Percentiles rank a stretch among this genome's conserved stretches.
Evolutionary conservation across 2,888 invertebrate species (phyloP).

Genomic region (Gari tellinella): DNA sequence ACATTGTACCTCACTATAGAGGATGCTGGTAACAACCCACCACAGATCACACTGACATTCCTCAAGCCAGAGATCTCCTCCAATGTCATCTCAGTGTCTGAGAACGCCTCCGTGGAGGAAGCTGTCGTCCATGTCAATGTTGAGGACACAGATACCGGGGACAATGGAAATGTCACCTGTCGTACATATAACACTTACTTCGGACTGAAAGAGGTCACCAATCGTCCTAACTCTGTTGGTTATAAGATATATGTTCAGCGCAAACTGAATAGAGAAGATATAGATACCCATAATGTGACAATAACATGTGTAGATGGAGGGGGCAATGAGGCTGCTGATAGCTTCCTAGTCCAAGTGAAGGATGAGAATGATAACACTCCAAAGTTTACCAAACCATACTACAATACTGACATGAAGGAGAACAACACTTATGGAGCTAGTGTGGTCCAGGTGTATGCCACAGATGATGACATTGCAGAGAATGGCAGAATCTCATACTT

Average conservation of each 20-base stretch:
- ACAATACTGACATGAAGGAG: too few relatives aligned
- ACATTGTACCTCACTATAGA: slow-evolving; percentile 87
- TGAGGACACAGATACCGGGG: slow-evolving; percentile 75
- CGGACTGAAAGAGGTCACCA: slow-evolving; percentile 48
- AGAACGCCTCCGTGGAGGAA: slow-evolving; percentile 64
- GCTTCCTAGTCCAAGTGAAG: too few relatives aligned
- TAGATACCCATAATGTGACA: too few relatives aligned
- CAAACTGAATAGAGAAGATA: neutral
- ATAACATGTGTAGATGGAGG: too few relatives aligned
- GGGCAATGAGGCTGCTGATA: too few relatives aligned
- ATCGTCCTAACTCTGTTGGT: slow-evolving; percentile 31
- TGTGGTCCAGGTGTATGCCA: too few relatives aligned
- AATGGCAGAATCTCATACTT: too few relatives aligned
- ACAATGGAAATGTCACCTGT: slow-evolving; percentile 73
- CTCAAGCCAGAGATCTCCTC: slow-evolving; percentile 43
- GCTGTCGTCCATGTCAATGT: slow-evolving; percentile 77
- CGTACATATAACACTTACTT: slow-evolving; percentile 62
- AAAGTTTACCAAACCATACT: too few relatives aligned
- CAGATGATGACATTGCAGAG: too few relatives aligned
- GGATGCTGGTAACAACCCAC: slow-evolving; percentile 96
- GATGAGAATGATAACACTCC: too few relatives aligned
- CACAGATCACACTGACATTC: slow-evolving; percentile 85
- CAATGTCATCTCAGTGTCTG: slow-evolving; percentile 63
- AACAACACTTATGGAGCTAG: too few relatives aligned
- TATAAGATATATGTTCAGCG: slow-evolving; percentile 65